Base-by-base conservation (phyloP, 1,140 invertebrate species). In the Metopolophium dirhodum region DNA sequence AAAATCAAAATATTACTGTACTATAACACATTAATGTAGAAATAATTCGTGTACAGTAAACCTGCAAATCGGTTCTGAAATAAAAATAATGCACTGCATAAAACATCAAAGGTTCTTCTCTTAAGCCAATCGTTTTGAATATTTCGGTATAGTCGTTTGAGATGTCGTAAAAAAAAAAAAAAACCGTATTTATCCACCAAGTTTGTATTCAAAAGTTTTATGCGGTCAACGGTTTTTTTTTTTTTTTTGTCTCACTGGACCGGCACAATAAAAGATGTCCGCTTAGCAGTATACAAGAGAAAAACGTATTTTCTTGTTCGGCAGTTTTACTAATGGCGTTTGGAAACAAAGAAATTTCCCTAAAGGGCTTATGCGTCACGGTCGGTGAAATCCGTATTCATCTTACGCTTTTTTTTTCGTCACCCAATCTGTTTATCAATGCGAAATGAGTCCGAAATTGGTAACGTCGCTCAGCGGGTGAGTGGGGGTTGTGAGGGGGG, bases 331-430 rank as follows among this genome's bases (percentile, higher is more conserved):
- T 93, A 85, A 93, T 85, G 47, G 47, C 91, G 23, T 93, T 93
- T 49, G 91, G n/a, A 93, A 93, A 93, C 91, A 93, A 85, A 93
- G 91, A 93, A 93, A 93, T 93, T 93, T 93, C 91, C 91, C 91
- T 85, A 93, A 93, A 93, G 91, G 91, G 82, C 49, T 91, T 91
- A 93, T 26, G 49, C 35, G 91, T 93, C 35, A 85, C 49, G 91
- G 77, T 35, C 91, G 82, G 68, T 82, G 68, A 83, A 91, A 91
- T 91, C 68, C 61, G 90, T 91, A 91, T 82, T 91, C 90, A n/a
- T 89, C 90, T 91, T 82, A 49, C 83, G 47, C 68, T 83, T 91
- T 91, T 91, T 91, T 91, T 91, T 85, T 85, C 35, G 91, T 93
- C 91, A 54, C 91, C 91, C 91, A 85, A 91, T 91, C 90, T 91